A percentile compares a stretch with the other conserved stretches of the same genome.
These are phyloP conservation scores for Zenarchopterus dispar DNA, from an alignment of 2,797 vertebrate genomes.

Conservation along the genomic window DNA sequence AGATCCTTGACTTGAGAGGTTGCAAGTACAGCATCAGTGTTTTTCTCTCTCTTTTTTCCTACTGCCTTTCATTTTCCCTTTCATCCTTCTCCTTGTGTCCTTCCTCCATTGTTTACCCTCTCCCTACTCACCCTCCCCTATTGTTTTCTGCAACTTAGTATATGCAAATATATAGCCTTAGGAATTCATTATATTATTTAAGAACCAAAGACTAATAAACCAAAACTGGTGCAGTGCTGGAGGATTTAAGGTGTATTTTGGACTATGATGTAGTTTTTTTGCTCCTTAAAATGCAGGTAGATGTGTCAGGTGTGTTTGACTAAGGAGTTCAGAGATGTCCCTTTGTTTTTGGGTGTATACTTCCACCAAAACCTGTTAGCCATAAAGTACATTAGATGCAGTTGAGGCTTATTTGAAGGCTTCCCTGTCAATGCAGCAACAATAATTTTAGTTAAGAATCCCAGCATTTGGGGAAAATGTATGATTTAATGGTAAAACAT, in stretches of 20 bases:
- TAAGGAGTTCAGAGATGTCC: background rate
- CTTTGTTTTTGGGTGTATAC: slow-evolving; percentile 26
- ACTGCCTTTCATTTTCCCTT: slow-evolving; percentile 29
- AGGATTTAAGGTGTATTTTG: slow-evolving; percentile 8
- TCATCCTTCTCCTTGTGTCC: slow-evolving; percentile 29
- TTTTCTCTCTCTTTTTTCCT: slow-evolving; percentile 41
- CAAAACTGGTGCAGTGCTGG: background rate
- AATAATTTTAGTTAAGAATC: slow-evolving; percentile 22
- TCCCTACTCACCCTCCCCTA: slow-evolving; percentile 39
- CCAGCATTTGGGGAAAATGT: background rate
- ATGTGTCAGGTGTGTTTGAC: slow-evolving; percentile 20
- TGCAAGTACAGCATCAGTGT: slow-evolving; percentile 74
- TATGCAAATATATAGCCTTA: slow-evolving; percentile 17
- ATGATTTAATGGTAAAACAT: slow-evolving; percentile 20
- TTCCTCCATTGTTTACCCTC: slow-evolving; percentile 53
- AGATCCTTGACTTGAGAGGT: slow-evolving; percentile 80
- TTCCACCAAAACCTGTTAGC: slow-evolving; percentile 27
- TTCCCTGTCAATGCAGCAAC: slow-evolving; percentile 15
- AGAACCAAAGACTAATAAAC: background rate
- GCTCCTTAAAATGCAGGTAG: slow-evolving; percentile 13
- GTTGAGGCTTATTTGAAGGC: slow-evolving; percentile 28
- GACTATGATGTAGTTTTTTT: background rate
- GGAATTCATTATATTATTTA: slow-evolving; percentile 16
- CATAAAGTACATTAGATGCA: slow-evolving; percentile 24
- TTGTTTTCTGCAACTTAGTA: slow-evolving; percentile 32